phyloP scores from a whole-genome alignment of 2,113 vertebrate species.

The Caracal caracal region DNA sequence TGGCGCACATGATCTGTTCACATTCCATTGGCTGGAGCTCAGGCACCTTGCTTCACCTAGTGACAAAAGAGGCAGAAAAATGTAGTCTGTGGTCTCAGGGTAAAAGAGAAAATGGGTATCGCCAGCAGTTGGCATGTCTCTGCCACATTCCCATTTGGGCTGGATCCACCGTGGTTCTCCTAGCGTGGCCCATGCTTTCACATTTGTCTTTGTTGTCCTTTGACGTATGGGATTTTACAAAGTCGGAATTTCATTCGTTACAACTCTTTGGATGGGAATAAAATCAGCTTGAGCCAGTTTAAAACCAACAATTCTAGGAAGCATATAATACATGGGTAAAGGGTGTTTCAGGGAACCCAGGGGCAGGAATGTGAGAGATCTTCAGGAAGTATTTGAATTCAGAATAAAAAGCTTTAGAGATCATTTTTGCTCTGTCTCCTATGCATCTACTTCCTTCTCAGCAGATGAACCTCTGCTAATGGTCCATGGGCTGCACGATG shows the following conservation, averaged over 20 bases:
- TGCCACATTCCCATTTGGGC: background rate
- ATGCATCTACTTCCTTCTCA: background rate
- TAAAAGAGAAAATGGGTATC: background rate
- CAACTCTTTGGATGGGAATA: background rate
- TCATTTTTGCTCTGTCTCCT: background rate
- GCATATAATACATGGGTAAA: background rate
- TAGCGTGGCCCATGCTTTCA: background rate
- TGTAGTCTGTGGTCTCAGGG: background rate
- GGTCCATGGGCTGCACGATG: background rate
- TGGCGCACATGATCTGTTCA: background rate
- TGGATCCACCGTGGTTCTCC: background rate
- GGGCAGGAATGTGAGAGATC: background rate
- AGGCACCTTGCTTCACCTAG: background rate
- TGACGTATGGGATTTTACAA: background rate
- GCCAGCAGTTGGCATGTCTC: background rate
- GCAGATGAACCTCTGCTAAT: background rate
- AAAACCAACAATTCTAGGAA: background rate
- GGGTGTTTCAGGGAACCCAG: background rate
- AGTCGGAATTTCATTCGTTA: background rate
- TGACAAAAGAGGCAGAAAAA: background rate
- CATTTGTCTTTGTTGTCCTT: background rate
- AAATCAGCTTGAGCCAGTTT: background rate
- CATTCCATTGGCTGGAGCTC: background rate
- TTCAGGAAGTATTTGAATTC: background rate
- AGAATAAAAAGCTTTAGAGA: background rate